Evolutionary conservation across 2,113 vertebrate species (phyloP), one percentile per base, ranked within the genome.

Genomic region (Mobula hypostoma): DNA sequence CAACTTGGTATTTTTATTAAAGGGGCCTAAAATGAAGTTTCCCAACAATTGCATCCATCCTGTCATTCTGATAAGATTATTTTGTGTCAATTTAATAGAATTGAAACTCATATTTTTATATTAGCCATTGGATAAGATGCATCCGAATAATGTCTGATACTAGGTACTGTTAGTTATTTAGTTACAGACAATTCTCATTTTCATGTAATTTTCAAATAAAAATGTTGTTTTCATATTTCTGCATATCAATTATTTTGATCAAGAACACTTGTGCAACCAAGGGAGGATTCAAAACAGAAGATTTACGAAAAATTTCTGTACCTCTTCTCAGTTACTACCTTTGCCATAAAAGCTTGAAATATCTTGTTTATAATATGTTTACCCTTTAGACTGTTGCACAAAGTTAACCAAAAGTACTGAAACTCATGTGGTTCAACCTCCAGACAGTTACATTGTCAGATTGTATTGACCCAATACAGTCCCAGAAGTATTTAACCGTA

Each of bases 11-110:
- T 40, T 82, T 40, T 40, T 19, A 40, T 82, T 40, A 29, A 56
- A 56, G 29, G 7, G 29, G 21, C 27, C 85, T 56, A 36, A 29
- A 74, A 24, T 74, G 36, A 93, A 74, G 90, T 24, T 93, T 8
- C 32, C 70, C 32, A 74, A 74, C 68, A 48, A 48, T 76, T 74
- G n/a, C 24, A 56, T 56, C 32, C 36, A 3, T 40, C 2, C 14
- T 74, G 8, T 93, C 36, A 74, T 93, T 74, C 68, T 93, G 91
- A 68, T 74, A 76, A 93, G 68, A 29, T 93, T 76, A 32, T 40
- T 93, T 85, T 7, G 17, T 91, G 70, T 93, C 40, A 48, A 48
- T 9, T 74, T 74, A 72, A 93, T 93, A 12, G 4, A 36, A 68
- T 4, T 72, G 40, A 21, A 40, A 56, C 36, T 27, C 27, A 29